Evolutionary conservation across 2,797 vertebrate species (phyloP), one percentile per base, ranked within the genome.

Genomic region (Poecilia wingei): DNA sequence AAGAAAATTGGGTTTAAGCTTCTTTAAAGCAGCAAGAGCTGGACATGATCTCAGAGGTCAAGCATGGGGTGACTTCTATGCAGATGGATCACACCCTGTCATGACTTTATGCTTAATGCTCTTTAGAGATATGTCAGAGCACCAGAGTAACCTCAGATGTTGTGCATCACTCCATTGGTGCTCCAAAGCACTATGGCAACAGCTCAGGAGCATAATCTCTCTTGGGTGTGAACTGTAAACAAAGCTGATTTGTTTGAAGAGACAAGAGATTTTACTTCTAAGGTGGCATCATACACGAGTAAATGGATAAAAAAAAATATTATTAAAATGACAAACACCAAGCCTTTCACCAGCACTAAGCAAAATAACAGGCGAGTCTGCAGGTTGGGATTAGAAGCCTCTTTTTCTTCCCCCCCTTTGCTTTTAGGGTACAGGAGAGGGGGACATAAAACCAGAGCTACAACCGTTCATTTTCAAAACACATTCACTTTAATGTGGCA

Each of bases 141-240:
- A 47, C 74, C 83, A 31, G 12, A 88, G 84, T 80, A 76, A 81
- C 80, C 77, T 84, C 77, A 74, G 84, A 94, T 94, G 88, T 87
- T 82, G 86, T 77, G 83, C 88, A 93, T 93, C 88, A 86, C 91
- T 85, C 71, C 89, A 86, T 82, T 87, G 84, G 86, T 82, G 89
- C 89, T 91, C 83, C 76, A 64, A 86, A 89, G 87, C 88, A 77
- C 88, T 88, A 89, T 89, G 84, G 89, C 91, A 92, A 90, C 92
- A 82, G 87, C 89, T 86, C 86, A 71, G 86, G 83, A 82, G 70
- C 69, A 39, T 83, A 86, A 91, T 90, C 91, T 91, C 86, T 87
- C 81, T 72, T 70, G 90, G 81, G 90, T 84, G 84, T 77, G 83
- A 87, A 87, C 87, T 82, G 84, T 89, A 91, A 91, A 93, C 82